Base-by-base conservation (phyloP, 1,140 invertebrate genomes). In the Diachasmimorpha longicaudata region DNA sequence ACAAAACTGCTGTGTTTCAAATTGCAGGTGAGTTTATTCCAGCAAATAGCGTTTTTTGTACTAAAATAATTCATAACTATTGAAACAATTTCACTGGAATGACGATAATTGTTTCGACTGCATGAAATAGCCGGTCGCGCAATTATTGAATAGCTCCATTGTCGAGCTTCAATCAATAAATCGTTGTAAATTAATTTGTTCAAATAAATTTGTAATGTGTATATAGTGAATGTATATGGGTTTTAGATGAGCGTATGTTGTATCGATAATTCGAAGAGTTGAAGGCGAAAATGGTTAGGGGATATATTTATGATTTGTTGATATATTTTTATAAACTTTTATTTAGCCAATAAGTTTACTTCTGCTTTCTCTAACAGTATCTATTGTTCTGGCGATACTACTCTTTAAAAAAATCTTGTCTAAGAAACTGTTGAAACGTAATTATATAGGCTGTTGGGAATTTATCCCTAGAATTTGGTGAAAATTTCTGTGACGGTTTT, bases 241-340 rank as follows among this genome's bases (percentile, higher is more conserved):
- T 70, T 81, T 76, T 79, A 76, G 79, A 79, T 81, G 76, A 79
- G 70, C 76, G 69, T 70, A 70, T 63, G 25, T 36, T 75, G 52
- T 66, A 46, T 44, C 78, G 78, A 80, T 78, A 81, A 69, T 63
- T 39, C 23, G 4, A 48, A 67, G 16, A 48, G 16, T 31, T 81
- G 79, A 78, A 81, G 79, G 81, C 63, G 19, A 79, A 85, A 80
- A 31, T 86, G 85, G 84, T 86, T 86, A 83, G 86, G 81, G 86
- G 85, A 85, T 69, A 77, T 85, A 85, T 85, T 86, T 85, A 85
- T 84, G 83, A 87, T 86, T 87, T 84, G 85, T 87, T 87, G 81
- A 87, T 84, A 86, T 88, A 88, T 88, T 87, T 87, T 87, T 87
- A 85, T 87, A 87, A 86, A 86, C 81, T 86, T 86, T 87, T 84